Evolutionary conservation across 1,140 invertebrate genomes (phyloP), one percentile per base, ranked within the genome.

Genomic region (Venturia canescens): DNA sequence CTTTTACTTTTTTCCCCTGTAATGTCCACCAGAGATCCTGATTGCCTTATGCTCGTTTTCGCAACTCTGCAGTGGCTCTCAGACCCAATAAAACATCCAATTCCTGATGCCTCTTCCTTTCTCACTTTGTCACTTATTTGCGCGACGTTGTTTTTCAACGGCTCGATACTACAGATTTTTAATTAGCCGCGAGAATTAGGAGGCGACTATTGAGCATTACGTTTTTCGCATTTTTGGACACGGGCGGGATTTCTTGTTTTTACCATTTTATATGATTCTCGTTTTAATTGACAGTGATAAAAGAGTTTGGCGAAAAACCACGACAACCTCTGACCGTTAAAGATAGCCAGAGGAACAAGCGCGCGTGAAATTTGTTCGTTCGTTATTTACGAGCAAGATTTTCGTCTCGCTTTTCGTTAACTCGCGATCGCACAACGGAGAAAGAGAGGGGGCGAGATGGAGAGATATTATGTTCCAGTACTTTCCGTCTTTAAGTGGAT

Each of bases 331-430:
- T 87, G 84, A 31, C 23, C 27, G 63, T 57, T 57, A n/a, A 82
- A 87, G 87, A 88, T 88, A 86, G 84, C 83, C 84, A 76, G 48
- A 9, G 48, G 7, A n/a, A 38, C 84, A 88, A 85, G 86, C 83
- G 85, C 87, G 86, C 84, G 87, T 86, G 84, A 89, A 89, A 89
- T 89, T 88, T 87, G 88, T 89, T 87, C 87, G 79, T 70, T 70
- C n/a, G 18, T 86, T 87, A 89, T 89, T 89, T 89, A 89, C 87
- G 88, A 89, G 84, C 86, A 84, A 87, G 84, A 88, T 89, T 57
- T 87, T 84, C 86, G 86, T 87, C 83, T 89, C 85, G 71, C 26
- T 76, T 76, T 76, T 60, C 53, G 50, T 76, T 76, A 76, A 63
- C 74, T 53, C 27, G 26, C 21, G 53, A 57, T 57, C 18, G 16